These are phyloP conservation scores for Etheostoma nigrum DNA, from an alignment of 2,797 vertebrate species.

Conservation along the genomic window DNA sequence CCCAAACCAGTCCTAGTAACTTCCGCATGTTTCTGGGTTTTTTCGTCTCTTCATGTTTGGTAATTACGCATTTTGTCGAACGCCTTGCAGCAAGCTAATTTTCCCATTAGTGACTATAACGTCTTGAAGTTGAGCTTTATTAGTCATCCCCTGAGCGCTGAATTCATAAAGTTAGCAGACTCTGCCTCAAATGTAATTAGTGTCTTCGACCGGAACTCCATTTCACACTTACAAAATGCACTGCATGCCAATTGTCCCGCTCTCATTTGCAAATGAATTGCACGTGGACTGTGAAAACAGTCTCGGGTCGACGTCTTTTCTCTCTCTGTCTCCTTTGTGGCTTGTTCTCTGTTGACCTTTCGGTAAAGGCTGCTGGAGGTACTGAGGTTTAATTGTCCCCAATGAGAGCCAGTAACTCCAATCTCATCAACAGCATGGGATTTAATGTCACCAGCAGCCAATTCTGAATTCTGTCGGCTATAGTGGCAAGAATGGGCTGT, in stretches of 20 bases:
- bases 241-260: slow-evolving; percentile 33
- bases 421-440: slow-evolving; percentile 57
- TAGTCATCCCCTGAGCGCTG: slow-evolving; percentile 58
- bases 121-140: slow-evolving; percentile 62
- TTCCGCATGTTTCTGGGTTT: slow-evolving; percentile 29
- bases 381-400: slow-evolving; percentile 65
- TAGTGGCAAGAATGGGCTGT: slow-evolving; percentile 21
- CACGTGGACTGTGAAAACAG: slow-evolving; percentile 43
- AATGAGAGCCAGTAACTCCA: slow-evolving; percentile 53
- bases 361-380: slow-evolving; percentile 40
- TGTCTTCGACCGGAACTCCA: slow-evolving; percentile 60
- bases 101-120: slow-evolving; percentile 60
- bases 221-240: slow-evolving; percentile 54
- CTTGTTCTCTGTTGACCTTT: slow-evolving; percentile 63
- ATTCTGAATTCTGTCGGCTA: slow-evolving; percentile 41
- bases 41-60: slow-evolving; percentile 46
- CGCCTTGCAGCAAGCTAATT: slow-evolving; percentile 52
- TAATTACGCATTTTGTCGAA: slow-evolving; percentile 58
- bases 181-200: slow-evolving; percentile 69
- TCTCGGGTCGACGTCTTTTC: not conserved
- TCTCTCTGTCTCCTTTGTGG: not conserved
- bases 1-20: slow-evolving; percentile 19
- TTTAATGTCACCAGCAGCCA: slow-evolving; percentile 49
- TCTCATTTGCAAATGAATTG: slow-evolving; percentile 49
- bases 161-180: slow-evolving; percentile 58